Evolutionary conservation across 2,888 invertebrate genomes (phyloP), one percentile per base, ranked within the genome.

Genomic region (Sicus ferrugineus): DNA sequence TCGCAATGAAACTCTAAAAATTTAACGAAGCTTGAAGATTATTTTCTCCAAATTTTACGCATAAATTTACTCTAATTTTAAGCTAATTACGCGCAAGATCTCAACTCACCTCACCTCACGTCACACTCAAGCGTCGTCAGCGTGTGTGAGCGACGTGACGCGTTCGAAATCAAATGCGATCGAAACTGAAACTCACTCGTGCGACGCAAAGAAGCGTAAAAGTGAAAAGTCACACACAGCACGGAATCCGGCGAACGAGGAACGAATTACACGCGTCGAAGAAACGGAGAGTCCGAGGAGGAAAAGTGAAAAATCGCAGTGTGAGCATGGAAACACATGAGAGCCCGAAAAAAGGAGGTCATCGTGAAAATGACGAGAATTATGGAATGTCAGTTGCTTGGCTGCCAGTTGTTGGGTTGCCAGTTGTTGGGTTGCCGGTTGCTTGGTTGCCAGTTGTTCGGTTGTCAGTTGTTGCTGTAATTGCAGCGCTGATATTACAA

Each of bases 161-260:
- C 3, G 19, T 46, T n/a, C 9, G 9, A 46, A 46, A 46, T 46
- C n/a, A 46, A 5, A 14, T 11, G n/a, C n/a, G 9, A 38, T 7
- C 14, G 38, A 38, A 38, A 46, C 14, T 5, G 9, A 46, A 46
- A 46, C 3, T n/a, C 6, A 46, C 19, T 46, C 3, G 4, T 46
- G 6, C 46, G 19, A 11, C 3, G n/a, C 14, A 46, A 46, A 46
- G 19, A 3, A 14, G n/a, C 11, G 26, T 38, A 11, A 38, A 61
- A 61, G 42, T 42, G 42, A 61, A 61, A 31, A 42, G 16, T 16
- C 26, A 42, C 3, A 34, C n/a, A 64, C 16, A 64, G 50, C 34
- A 21, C 11, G 19, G 42, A 38, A 38, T 3, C 23, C 54, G 14
- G 28, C 28, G 54, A 54, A 54, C 28, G 11, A 52, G 7, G 23